Conservation (phyloP, 2,113 vertebrate genomes). For the Grammomys surdaster region DNA sequence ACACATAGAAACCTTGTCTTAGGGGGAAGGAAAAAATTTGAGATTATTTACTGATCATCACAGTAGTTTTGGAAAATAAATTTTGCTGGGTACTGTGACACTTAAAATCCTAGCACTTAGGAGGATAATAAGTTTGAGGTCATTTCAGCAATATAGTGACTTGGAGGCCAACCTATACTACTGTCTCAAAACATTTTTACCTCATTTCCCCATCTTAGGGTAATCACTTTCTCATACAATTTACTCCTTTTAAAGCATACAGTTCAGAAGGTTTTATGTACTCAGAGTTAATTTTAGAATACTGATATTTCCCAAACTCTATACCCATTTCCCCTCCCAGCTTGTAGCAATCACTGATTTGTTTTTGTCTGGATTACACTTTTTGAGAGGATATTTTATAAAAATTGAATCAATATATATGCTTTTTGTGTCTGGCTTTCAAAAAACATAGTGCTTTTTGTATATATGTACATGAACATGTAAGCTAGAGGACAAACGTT, state of each 20-base stretch:
- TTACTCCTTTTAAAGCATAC: background rate
- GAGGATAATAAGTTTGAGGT: background rate
- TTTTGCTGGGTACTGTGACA: background rate
- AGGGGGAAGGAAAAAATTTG: background rate
- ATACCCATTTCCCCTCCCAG: background rate
- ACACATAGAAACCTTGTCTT: background rate
- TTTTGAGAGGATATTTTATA: background rate
- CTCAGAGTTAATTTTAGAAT: background rate
- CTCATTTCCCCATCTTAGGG: background rate
- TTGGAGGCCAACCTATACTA: background rate
- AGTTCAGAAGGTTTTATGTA: background rate
- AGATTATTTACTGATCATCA: background rate
- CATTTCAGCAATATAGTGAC: background rate
- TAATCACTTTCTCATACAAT: background rate
- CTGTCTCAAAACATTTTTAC: background rate
- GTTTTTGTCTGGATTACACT: background rate
- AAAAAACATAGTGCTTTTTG: background rate
- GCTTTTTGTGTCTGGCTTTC: background rate
- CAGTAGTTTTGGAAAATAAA: background rate
- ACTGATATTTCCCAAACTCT: background rate
- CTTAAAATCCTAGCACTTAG: background rate
- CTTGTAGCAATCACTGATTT: background rate
- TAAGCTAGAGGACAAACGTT: background rate
- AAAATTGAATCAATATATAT: background rate
- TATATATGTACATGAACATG: background rate